Conservation (phyloP, 2,797 vertebrate species). For the Cirrhinus molitorella region DNA sequence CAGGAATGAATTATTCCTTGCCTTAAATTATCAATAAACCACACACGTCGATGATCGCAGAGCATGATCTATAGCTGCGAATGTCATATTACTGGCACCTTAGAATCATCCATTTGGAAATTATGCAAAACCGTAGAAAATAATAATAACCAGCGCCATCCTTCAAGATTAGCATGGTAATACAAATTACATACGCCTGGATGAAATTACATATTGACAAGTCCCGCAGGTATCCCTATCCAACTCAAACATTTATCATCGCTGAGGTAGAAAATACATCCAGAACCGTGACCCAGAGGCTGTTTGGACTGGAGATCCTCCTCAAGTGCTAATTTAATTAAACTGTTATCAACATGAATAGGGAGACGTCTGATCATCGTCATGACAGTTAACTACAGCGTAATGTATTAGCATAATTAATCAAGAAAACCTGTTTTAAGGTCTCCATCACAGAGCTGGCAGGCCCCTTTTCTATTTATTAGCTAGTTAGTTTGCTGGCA, state of each 20-base stretch:
- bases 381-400: conserved; percentile 62
- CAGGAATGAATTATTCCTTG: not conserved
- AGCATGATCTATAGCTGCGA: not conserved
- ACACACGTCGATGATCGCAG: not conserved
- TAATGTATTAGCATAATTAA: conserved; percentile 67
- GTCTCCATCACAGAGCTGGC: conserved; percentile 49
- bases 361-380: conserved; percentile 35
- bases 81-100: conserved; percentile 29
- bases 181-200: conserved; percentile 3
- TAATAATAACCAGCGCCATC: not conserved
- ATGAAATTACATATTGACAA: not conserved
- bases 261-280: not conserved
- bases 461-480: conserved; percentile 51
- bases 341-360: conserved; percentile 24
- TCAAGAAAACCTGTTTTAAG: conserved; percentile 60
- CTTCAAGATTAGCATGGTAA: conserved; percentile 11
- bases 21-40: conserved; percentile 30
- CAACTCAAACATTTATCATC: conserved; percentile 25
- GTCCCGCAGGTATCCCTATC: conserved; percentile 17
- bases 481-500: conserved; percentile 51
- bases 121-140: conserved; percentile 26
- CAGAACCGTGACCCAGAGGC: not conserved
- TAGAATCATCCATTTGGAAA: conserved; percentile 4
- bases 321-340: conserved; percentile 23
- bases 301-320: conserved; percentile 27